phyloP scores from a whole-genome alignment of 1,140 invertebrate species.

The Lepidurus apus region DNA sequence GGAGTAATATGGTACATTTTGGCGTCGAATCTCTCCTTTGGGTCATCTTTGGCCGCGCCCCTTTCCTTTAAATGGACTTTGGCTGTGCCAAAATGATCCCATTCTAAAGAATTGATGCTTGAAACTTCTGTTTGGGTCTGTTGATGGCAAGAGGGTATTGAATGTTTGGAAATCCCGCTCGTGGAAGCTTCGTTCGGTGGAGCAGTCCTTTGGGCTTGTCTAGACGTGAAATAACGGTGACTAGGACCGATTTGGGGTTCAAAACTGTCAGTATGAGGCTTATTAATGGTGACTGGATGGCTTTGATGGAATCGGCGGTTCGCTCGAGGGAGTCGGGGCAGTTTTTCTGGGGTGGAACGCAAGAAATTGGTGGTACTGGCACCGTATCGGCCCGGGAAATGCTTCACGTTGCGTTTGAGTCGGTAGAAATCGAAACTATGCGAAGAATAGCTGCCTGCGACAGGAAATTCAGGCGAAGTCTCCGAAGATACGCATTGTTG shows the following conservation, averaged over 20 bases:
- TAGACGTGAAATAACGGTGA: neutral
- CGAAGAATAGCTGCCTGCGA: neutral
- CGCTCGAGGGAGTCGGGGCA: neutral
- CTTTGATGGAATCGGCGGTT: neutral
- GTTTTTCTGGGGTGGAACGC: neutral
- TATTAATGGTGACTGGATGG: neutral
- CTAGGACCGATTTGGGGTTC: neutral
- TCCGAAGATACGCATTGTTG: neutral
- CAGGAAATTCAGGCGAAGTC: neutral
- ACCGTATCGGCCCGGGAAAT: neutral
- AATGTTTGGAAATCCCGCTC: neutral
- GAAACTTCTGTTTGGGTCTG: neutral
- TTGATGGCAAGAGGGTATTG: neutral
- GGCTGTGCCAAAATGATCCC: neutral
- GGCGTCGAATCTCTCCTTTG: neutral
- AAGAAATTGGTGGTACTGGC: neutral
- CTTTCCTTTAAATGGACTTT: neutral
- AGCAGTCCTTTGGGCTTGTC: neutral
- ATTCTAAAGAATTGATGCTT: neutral
- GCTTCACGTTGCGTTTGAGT: neutral
- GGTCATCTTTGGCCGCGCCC: neutral
- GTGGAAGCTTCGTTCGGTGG: neutral
- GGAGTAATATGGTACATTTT: neutral
- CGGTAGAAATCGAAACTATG: neutral
- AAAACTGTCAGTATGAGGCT: neutral